These are phyloP conservation scores for Helobdella robusta DNA, from an alignment of 2,888 invertebrate species.

Conservation along the genomic window DNA sequence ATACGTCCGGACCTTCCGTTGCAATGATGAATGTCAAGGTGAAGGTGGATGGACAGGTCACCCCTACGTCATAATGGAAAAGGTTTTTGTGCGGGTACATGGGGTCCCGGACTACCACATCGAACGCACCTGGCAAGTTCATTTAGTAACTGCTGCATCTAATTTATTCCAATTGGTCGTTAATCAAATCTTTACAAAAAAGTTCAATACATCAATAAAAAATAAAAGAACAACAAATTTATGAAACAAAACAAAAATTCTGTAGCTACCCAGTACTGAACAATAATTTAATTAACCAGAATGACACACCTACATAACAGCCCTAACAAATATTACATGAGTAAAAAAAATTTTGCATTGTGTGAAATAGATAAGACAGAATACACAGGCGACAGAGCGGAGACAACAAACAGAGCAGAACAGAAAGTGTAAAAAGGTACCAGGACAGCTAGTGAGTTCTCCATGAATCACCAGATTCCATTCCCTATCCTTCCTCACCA, in stretches of 20 bases:
- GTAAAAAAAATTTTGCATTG: too few species aligned
- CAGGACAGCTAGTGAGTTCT: conserved; percentile 34
- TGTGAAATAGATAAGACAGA: too few species aligned
- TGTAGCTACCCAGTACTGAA: too few species aligned
- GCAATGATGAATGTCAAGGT: conserved; percentile 40
- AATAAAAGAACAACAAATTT: not conserved
- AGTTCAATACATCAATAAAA: not conserved
- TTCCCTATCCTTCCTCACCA: conserved; percentile 34
- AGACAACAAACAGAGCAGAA: too few species aligned
- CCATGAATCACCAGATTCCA: conserved; percentile 33
- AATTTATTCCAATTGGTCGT: not conserved
- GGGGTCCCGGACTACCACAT: conserved; percentile 41
- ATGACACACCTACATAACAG: too few species aligned
- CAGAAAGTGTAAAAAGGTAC: too few species aligned
- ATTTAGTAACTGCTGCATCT: not conserved
- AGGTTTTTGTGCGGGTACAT: conserved; percentile 38
- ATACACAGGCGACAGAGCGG: too few species aligned
- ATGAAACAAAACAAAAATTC: not conserved
- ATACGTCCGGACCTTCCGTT: conserved; percentile 36
- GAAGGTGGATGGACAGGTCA: conserved; percentile 41
- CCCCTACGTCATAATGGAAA: conserved; percentile 41
- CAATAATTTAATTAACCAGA: too few species aligned
- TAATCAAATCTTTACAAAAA: not conserved
- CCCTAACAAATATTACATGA: too few species aligned
- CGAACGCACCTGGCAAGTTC: conserved; percentile 39